A percentile compares a stretch with the other conserved stretches of the same genome.
phyloP scores from a whole-genome alignment of 2,113 vertebrate genomes.

The Rhea pennata region DNA sequence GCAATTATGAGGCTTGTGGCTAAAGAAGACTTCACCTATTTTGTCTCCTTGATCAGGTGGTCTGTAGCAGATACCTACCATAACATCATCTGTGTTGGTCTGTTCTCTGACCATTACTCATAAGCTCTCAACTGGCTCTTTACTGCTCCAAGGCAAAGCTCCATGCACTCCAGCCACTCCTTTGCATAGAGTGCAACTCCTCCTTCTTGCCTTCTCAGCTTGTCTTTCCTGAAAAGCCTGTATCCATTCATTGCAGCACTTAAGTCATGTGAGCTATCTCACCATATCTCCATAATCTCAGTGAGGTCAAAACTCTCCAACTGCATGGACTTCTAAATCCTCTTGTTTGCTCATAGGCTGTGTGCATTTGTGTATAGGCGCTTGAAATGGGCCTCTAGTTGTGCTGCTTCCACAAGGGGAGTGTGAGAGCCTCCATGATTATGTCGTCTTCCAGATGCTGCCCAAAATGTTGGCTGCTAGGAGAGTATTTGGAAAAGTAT shows the following conservation, averaged over 20 bases:
- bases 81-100: neutral
- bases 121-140: neutral
- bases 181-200: neutral
- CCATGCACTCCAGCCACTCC: neutral
- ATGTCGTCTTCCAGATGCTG: neutral
- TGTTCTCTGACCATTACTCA: neutral
- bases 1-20: neutral
- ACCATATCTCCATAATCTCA: neutral
- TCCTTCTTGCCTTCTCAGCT: neutral
- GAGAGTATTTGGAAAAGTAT: neutral
- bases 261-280: neutral
- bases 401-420: neutral
- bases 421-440: neutral
- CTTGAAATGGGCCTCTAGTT: neutral
- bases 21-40: neutral
- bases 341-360: neutral
- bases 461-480: neutral
- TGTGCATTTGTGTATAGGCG: neutral
- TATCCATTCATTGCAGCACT: neutral
- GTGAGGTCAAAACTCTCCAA: neutral
- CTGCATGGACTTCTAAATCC: neutral
- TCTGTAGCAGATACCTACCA: neutral
- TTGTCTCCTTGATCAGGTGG: neutral
- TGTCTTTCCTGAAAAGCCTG: conserved; percentile 55
- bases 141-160: neutral